Base-by-base conservation (phyloP, 2,888 invertebrate species). In the Baccha elongata region DNA sequence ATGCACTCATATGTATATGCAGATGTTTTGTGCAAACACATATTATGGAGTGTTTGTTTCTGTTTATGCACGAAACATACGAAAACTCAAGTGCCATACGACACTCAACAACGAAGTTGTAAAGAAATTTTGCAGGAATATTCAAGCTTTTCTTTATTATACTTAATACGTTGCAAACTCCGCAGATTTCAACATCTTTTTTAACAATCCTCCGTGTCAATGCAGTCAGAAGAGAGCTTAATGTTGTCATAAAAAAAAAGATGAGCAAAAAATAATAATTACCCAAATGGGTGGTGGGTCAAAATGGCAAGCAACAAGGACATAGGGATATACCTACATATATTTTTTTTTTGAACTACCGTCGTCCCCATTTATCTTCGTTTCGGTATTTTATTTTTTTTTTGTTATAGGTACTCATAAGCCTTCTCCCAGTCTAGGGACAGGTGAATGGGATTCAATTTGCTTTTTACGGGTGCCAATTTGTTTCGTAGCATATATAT, bases 371-470 rank as follows among this genome's bases (percentile, higher is more conserved):
- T 60, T 71, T 46, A 15, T 65, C 37, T 58, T 58, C 15, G 35
- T 60, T 8, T 23, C 58, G 7, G n/a, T 10, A 13, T 46, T 32
- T 62, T 10, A 10, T 55, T 21, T 17, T 7, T 15, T 29, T 4
- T 1, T 23, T 48, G 17, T 46, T 19, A n/a, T 21, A n/a, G 3
- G 3, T n/a, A 5, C n/a, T n/a, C 29, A 32, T 3, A 32, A 13
- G 13, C 55, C 26, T 32, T 19, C 10, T 35, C 6, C 17, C 10
- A 15, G 11, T 13, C 17, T 32, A 23, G 17, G 8, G 29, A n/a
- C 42, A 69, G 44, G 68, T 48, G 35, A 69, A 73, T 37, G 48
- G n/a, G 50, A 72, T 64, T 60, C 55, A 81, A 75, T 81, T 71
- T 75, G 5, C 52, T 60, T 75, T 74, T 75, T 65, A 75, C 50